A percentile compares a stretch with the other conserved stretches of the same genome.
These are phyloP conservation scores for Coracias cyanogaster DNA, from an alignment of 2,797 vertebrate genomes.

Conservation along the genomic window DNA sequence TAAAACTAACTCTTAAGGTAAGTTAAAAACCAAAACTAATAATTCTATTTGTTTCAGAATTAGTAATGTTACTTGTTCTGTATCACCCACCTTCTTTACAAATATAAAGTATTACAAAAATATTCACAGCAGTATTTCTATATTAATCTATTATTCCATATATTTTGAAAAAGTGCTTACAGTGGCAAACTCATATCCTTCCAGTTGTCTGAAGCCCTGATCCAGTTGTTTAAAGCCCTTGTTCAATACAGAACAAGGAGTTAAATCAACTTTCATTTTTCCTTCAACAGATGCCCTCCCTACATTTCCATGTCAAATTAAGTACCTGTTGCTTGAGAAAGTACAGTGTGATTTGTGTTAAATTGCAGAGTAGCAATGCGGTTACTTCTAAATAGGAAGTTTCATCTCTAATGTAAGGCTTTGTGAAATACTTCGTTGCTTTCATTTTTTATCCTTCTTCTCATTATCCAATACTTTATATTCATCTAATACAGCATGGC, in stretches of 20 bases:
- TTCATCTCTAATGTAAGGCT: conserved; percentile 62
- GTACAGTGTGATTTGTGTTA: conserved; percentile 35
- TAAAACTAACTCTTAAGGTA: background rate
- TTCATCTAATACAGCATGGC: conserved; percentile 90
- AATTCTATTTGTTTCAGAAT: background rate
- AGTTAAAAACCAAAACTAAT: background rate
- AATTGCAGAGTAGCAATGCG: background rate
- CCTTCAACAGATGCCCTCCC: background rate
- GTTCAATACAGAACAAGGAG: conserved; percentile 2
- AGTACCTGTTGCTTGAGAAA: conserved; percentile 46
- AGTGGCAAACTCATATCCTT: conserved; percentile 21
- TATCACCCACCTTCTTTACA: background rate
- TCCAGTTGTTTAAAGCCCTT: background rate
- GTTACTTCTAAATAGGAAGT: conserved; percentile 35
- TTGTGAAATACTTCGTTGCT: background rate
- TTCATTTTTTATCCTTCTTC: conserved; percentile 55
- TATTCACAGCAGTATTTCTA: conserved; percentile 6
- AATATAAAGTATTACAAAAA: conserved; percentile 70
- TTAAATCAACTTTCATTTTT: background rate
- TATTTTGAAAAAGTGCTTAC: conserved; percentile 42
- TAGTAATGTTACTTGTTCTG: background rate
- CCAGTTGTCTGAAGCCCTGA: background rate
- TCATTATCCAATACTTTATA: conserved; percentile 86
- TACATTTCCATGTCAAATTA: background rate
- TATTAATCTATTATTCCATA: background rate